Conservation (phyloP, 2,113 vertebrate species). For the Baryphthengus martii region DNA sequence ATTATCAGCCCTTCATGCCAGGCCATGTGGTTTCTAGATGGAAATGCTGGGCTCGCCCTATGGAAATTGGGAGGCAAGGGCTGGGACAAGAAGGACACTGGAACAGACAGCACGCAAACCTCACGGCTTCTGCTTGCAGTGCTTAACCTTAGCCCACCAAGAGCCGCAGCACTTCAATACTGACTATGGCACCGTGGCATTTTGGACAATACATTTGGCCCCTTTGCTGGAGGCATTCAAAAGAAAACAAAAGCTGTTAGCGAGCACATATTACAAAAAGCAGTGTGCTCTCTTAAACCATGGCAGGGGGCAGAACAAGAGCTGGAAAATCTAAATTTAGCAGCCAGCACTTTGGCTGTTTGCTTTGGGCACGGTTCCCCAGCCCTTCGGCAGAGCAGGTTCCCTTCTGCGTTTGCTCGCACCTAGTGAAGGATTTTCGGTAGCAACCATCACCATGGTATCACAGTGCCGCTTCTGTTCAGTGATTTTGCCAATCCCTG, state of each 20-base stretch:
- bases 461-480: background rate
- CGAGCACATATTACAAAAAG: background rate
- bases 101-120: background rate
- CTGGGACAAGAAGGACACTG: fast-evolving
- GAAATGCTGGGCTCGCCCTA: background rate
- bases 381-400: background rate
- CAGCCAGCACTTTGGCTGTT: background rate
- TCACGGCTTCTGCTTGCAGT: background rate
- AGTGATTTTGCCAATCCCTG: background rate
- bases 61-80: background rate
- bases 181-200: background rate
- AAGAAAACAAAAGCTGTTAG: background rate
- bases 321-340: constrained; percentile 35
- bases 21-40: background rate
- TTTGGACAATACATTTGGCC: background rate
- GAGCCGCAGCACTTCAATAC: background rate
- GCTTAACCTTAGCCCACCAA: background rate
- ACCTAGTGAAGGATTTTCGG: constrained; percentile 32
- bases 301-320: background rate
- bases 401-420: background rate
- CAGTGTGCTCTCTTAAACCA: background rate
- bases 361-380: background rate
- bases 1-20: background rate
- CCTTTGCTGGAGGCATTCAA: fast-evolving
- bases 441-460: constrained; percentile 68